phyloP scores from a whole-genome alignment of 2,113 vertebrate genomes.

The Ctenomys sociabilis region DNA sequence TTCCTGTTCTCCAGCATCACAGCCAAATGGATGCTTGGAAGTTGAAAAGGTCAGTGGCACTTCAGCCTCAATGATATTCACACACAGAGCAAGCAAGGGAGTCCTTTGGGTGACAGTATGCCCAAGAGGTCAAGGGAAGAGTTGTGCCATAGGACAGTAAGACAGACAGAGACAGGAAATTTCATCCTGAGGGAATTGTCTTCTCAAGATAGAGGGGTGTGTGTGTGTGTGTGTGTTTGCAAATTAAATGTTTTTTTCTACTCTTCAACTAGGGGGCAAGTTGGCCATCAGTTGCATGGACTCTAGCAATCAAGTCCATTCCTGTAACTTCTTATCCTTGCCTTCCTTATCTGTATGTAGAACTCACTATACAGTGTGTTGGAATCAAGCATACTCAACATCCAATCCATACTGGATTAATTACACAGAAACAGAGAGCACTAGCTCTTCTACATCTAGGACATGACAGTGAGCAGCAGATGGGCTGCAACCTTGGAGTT shows the following conservation, averaged over 20 bases:
- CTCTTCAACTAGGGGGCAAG: background rate
- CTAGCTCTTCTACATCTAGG: background rate
- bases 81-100: background rate
- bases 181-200: background rate
- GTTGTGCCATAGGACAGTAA: background rate
- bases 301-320: background rate
- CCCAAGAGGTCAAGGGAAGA: fast-evolving
- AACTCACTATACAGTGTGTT: background rate
- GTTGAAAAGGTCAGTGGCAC: background rate
- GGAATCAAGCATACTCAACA: background rate
- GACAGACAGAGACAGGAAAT: background rate
- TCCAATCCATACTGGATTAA: background rate
- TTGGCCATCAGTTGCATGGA: background rate
- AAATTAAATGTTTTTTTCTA: background rate
- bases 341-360: background rate
- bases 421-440: fast-evolving
- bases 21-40: background rate
- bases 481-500: background rate
- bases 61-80: background rate
- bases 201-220: background rate
- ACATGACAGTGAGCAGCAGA: background rate
- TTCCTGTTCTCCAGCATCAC: background rate
- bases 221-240: background rate
- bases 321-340: background rate
- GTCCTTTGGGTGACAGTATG: background rate